Evolutionary conservation across 2,888 invertebrate species (phyloP), one percentile per base, ranked within the genome.

Genomic region (Dromius quadrimaculatus): DNA sequence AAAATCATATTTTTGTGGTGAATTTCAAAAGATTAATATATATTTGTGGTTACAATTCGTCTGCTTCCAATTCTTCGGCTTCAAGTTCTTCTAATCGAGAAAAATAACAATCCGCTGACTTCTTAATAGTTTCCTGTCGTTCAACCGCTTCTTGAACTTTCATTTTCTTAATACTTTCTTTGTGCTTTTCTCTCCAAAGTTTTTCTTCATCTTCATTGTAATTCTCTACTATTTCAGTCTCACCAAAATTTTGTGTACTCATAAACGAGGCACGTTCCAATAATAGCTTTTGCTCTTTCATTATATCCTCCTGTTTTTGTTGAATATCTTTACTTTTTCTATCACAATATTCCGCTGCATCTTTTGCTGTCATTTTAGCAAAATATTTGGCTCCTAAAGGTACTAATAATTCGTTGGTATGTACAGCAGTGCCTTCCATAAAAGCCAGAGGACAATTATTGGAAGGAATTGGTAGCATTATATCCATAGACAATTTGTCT

Each of bases 381-480:
- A 28, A 66, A 43, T 66, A 66, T 32, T 66, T 57, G 4, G 41
- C 20, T 22, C 66, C 66, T 1, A 66, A 17, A 6, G 28, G 11
- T 22, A 66, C 66, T 57, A 66, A 28, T 13, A 66, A 41, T 57
- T 66, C 66, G 43, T 66, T 66, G 1, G 66, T 66, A 23, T 66
- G 66, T 13, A 66, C 43, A 19, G 28, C 66, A 57, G 41, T 57
- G 2, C 66, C 66, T 57, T 66, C 41, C 15, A 66, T 28, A 66
- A 57, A 66, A 23, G 66, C 66, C 17, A 66, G 9, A 17, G 54
- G 57, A 43, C 11, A n/a, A 15, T 66, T 28, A 41, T 41, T 62
- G 38, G 62, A 23, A 6, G 66, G 41, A 28, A 57, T 34, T 2
- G 66, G 66, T 23, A 66, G 41, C 41, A 66, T 41, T 32, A 66